A percentile compares a stretch with the other conserved stretches of the same genome.
Evolutionary conservation across 2,113 vertebrate genomes (phyloP).

Genomic region (Zosterops hypoxanthus): DNA sequence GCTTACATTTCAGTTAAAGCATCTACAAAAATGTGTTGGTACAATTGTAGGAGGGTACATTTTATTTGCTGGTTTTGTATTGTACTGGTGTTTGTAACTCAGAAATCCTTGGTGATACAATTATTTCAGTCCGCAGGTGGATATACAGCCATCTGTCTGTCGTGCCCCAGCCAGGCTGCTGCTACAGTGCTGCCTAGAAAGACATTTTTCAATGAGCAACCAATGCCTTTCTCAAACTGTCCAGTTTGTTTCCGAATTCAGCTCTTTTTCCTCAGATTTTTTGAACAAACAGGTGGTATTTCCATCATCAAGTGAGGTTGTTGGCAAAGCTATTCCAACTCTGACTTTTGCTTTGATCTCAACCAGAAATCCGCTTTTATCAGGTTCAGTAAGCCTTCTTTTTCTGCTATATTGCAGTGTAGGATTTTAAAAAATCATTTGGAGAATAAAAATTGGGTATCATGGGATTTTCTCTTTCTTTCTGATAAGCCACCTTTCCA

Average conservation of each 20-base stretch:
- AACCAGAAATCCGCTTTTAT: not conserved
- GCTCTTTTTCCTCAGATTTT: not conserved
- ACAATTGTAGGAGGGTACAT: not conserved
- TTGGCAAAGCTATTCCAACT: not conserved
- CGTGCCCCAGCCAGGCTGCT: not conserved
- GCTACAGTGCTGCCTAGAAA: not conserved
- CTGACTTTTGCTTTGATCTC: not conserved
- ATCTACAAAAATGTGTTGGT: not conserved
- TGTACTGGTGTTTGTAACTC: not conserved
- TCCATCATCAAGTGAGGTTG: not conserved
- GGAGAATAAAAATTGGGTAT: not conserved
- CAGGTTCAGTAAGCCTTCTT: not conserved
- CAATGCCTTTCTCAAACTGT: not conserved
- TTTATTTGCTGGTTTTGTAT: not conserved
- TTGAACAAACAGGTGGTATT: not conserved
- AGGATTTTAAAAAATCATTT: not conserved
- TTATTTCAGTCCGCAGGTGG: not conserved
- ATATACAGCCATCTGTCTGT: not conserved
- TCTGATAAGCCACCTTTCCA: not conserved
- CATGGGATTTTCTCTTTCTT: not conserved
- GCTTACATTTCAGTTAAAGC: not conserved
- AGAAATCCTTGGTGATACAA: not conserved
- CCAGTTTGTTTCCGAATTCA: not conserved
- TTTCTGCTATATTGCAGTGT: not conserved
- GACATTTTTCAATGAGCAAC: not conserved